These are phyloP conservation scores for Phyto melanocephala DNA, from an alignment of 2,888 invertebrate species.

Conservation along the genomic window DNA sequence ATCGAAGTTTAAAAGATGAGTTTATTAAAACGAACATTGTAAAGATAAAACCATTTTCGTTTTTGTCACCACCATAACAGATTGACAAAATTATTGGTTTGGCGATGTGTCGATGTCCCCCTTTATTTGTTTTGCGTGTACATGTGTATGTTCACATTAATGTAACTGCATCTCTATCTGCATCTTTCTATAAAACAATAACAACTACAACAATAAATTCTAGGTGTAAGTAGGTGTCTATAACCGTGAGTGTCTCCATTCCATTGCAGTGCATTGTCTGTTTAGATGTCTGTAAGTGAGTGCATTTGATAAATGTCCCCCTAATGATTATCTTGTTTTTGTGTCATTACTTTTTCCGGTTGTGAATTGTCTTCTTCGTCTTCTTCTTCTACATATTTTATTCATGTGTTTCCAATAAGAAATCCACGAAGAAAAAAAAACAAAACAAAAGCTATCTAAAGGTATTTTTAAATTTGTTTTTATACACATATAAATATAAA, in stretches of 20 bases:
- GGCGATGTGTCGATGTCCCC: slow-evolving; percentile 26
- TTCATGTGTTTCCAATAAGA: neutral
- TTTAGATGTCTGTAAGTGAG: slow-evolving; percentile 9
- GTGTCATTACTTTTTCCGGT: slow-evolving; percentile 58
- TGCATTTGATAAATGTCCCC: slow-evolving; percentile 62
- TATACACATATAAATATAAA: too few relatives aligned
- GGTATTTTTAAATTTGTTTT: slow-evolving; percentile 24
- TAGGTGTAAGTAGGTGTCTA: neutral
- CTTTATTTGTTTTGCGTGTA: too few relatives aligned
- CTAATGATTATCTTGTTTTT: slow-evolving; percentile 61
- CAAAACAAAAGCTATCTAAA: slow-evolving; percentile 33
- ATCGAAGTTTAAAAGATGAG: slow-evolving; percentile 15
- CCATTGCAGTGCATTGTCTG: neutral
- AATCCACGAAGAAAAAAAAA: slow-evolving; percentile 10
- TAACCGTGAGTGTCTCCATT: neutral
- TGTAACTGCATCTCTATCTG: slow-evolving; percentile 58
- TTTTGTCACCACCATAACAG: slow-evolving; percentile 19
- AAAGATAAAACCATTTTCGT: slow-evolving; percentile 6
- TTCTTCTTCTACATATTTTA: slow-evolving; percentile 1
- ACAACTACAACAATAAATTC: neutral
- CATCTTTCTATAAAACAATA: neutral
- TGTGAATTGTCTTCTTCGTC: slow-evolving; percentile 12
- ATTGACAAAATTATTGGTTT: neutral
- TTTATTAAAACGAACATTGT: slow-evolving; percentile 25
- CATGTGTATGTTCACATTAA: slow-evolving; percentile 45